Percentiles rank a stretch among this genome's conserved stretches.
These are phyloP conservation scores for Cataglyphis albicans DNA, from an alignment of 2,888 invertebrate genomes.

Conservation along the genomic window DNA sequence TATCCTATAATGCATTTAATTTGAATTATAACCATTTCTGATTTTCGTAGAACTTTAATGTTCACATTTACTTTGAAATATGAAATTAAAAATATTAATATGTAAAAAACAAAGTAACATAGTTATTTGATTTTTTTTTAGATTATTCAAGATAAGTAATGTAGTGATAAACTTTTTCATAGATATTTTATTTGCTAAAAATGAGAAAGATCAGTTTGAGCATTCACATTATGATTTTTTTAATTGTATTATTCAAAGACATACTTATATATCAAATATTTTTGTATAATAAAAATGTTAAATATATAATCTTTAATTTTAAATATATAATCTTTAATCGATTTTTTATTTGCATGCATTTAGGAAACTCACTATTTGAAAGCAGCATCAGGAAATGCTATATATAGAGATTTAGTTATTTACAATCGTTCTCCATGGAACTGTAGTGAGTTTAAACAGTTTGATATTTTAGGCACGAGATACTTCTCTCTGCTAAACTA, in stretches of 20 bases:
- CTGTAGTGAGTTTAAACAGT: background rate
- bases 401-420: conserved; percentile 1
- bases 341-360: background rate
- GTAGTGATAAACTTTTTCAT: too few relatives aligned
- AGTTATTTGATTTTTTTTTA: too few relatives aligned
- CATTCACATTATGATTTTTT: background rate
- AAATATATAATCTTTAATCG: background rate
- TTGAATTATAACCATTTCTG: background rate
- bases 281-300: background rate
- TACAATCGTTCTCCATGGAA: background rate
- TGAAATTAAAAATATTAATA: too few relatives aligned
- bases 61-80: background rate
- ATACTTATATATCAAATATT: background rate
- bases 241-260: background rate
- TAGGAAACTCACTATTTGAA: background rate
- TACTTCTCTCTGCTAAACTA: background rate
- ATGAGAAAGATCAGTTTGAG: background rate
- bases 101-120: too few relatives aligned
- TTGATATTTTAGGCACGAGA: conserved; percentile 5
- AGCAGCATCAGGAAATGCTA: background rate
- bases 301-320: background rate
- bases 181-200: background rate
- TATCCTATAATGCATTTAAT: background rate
- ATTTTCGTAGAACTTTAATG: background rate
- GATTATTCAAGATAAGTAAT: too few relatives aligned